Conservation (phyloP, 2,888 invertebrate species). For the Argyresthia albistria region DNA sequence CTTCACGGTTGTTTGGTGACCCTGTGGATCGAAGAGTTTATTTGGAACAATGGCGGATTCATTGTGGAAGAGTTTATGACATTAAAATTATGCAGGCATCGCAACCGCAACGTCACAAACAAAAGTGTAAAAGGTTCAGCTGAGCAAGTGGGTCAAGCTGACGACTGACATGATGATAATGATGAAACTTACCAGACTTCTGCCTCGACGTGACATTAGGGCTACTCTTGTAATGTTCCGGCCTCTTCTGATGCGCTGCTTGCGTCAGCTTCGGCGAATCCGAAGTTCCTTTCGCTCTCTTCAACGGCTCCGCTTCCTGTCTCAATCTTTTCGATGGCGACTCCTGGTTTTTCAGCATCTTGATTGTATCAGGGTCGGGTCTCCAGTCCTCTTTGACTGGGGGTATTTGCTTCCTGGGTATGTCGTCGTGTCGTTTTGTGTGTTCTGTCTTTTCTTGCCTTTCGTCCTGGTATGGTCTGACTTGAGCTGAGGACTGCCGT, state of each 20-base stretch:
- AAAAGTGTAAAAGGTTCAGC: too few species aligned
- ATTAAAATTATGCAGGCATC: too few species aligned
- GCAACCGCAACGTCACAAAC: too few species aligned
- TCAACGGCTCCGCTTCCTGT: constrained; percentile 60
- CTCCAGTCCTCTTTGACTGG: constrained; percentile 31
- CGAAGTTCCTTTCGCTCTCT: constrained; percentile 51
- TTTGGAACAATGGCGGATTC: not conserved
- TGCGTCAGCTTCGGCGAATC: constrained; percentile 55
- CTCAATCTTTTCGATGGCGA: constrained; percentile 57
- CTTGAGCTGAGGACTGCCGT: constrained; percentile 56
- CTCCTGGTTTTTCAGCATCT: constrained; percentile 47
- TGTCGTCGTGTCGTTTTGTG: constrained; percentile 36
- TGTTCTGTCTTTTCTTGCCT: constrained; percentile 32
- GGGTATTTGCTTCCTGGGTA: constrained; percentile 23
- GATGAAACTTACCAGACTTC: constrained; percentile 40
- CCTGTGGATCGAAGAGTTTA: constrained; percentile 21
- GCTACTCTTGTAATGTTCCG: constrained; percentile 74
- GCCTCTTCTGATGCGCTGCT: constrained; percentile 34
- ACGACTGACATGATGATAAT: too few species aligned
- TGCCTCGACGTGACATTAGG: constrained; percentile 73
- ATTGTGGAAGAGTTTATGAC: too few species aligned
- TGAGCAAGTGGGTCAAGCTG: too few species aligned
- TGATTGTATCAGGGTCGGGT: constrained; percentile 58
- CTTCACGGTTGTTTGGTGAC: constrained; percentile 50
- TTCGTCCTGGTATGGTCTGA: constrained; percentile 49